Conservation (phyloP, 2,113 vertebrate species). For the Myanophis thanlyinensis region DNA sequence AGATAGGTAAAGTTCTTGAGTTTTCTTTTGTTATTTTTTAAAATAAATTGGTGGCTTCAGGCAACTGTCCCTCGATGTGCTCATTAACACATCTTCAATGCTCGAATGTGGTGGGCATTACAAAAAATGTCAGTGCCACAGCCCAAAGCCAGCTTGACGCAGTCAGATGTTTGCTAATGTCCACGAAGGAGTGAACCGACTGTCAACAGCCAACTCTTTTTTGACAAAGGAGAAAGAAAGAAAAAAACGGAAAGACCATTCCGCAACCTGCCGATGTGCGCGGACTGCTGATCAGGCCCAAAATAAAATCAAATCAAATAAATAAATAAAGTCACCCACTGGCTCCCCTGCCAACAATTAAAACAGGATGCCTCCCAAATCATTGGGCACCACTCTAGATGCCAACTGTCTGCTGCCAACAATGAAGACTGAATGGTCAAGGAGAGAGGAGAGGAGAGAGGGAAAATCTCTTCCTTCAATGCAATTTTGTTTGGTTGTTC, state of each 20-base stretch:
- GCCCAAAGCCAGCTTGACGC: conserved; percentile 71
- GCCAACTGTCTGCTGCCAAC: not conserved
- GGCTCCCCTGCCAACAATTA: conserved; percentile 22
- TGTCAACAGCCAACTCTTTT: conserved; percentile 68
- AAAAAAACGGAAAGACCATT: conserved; percentile 12
- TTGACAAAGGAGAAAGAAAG: not conserved
- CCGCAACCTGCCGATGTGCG: not conserved
- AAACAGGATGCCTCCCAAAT: conserved; percentile 19
- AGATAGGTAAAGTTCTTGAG: not conserved
- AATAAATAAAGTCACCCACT: not conserved
- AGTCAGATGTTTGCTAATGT: conserved; percentile 71
- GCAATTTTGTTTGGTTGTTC: not conserved
- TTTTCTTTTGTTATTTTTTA: not conserved
- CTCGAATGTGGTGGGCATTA: conserved; percentile 73
- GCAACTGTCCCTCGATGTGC: conserved; percentile 74
- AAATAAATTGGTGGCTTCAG: conserved; percentile 64
- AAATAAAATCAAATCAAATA: not conserved
- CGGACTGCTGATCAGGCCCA: conserved; percentile 1
- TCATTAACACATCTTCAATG: conserved; percentile 76
- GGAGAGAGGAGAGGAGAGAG: not conserved
- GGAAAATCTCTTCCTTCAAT: rapidly evolving
- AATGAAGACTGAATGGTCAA: not conserved
- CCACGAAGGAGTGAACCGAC: conserved; percentile 70
- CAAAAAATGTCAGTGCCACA: conserved; percentile 73
- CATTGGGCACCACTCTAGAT: not conserved